Base-by-base conservation (phyloP, 2,888 invertebrate species). In the Macrophya annulata region DNA sequence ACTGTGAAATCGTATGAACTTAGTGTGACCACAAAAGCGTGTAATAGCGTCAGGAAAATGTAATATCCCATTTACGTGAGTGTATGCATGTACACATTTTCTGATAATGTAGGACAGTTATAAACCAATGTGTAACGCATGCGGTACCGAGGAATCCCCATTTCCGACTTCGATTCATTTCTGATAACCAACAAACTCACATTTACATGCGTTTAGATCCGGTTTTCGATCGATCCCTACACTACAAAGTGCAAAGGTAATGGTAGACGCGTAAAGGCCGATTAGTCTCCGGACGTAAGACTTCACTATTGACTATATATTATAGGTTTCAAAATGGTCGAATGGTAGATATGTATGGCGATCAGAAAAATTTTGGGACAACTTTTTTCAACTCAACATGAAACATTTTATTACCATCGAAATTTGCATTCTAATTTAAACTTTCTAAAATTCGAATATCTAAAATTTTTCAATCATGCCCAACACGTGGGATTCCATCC, bases 1-100 rank as follows among this genome's bases (percentile, higher is more conserved):
- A 77, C 10, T 0, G 77, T 17, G n/a, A 9, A 55, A 55, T 55
- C 6, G 55, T 77, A n/a, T 59, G 17, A 37, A 77, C 21, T 10
- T 21, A 40, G 37, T 55, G 59, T 81, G 40, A 81, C 81, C 81
- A 62, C 81, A 43, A 62, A 62, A 15, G 62, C 59, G 43, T 40
- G 21, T 55, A 8, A 43, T 9, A 12, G 6, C 25, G 21, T 4
- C n/a, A 62, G 59, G 77, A 81, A 31, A 43, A 62, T 43, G 0
- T 68, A 68, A 15, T 40, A 62, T 43, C 15, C 81, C 12, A 9
- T 9, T 43, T 37, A 40, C 43, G 25, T 55, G 37, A 31, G 51
- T 31, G 40, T 76, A 40, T 37, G 21, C 40, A 43, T 59, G 15
- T 8, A 31, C 31, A 31, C 3, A 31, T 31, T 31, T 31, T 31